phyloP scores from a whole-genome alignment of 2,113 vertebrate genomes.

The Hydropotes inermis region DNA sequence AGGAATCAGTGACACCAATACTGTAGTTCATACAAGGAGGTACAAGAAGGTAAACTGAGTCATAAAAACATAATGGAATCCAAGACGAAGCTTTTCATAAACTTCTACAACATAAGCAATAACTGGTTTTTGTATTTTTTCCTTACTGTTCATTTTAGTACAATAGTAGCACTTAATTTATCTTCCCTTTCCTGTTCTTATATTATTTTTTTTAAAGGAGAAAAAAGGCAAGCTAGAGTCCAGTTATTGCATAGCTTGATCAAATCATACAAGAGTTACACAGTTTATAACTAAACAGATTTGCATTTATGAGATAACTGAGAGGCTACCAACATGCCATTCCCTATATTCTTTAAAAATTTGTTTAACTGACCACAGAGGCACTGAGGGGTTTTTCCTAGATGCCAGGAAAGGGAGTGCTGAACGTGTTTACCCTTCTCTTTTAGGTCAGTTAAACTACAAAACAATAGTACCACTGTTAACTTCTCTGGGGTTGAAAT shows the following conservation, averaged over 20 bases:
- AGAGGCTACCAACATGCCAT: constrained; percentile 59
- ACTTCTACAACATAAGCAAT: constrained; percentile 72
- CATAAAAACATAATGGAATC: constrained; percentile 53
- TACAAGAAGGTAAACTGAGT: constrained; percentile 51
- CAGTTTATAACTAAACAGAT: constrained; percentile 12
- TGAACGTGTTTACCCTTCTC: constrained; percentile 34
- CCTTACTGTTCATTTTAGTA: constrained; percentile 75
- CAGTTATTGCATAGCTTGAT: constrained; percentile 44
- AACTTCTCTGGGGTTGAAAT: neutral
- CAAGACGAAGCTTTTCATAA: constrained; percentile 69
- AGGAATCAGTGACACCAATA: neutral
- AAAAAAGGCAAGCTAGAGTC: constrained; percentile 49
- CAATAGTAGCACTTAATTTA: constrained; percentile 77
- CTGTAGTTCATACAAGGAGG: constrained; percentile 52
- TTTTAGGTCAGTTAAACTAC: constrained; percentile 53
- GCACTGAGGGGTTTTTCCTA: neutral
- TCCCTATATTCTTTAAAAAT: constrained; percentile 52
- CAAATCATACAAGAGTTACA: constrained; percentile 39
- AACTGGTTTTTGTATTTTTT: constrained; percentile 78
- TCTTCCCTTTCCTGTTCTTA: constrained; percentile 53
- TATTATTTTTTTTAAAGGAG: neutral
- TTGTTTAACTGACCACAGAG: constrained; percentile 7
- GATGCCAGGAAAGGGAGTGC: neutral
- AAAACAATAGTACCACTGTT: constrained; percentile 18
- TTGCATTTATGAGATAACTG: constrained; percentile 41